phyloP scores from a whole-genome alignment of 1,140 invertebrate species.

The Eciton burchellii region DNA sequence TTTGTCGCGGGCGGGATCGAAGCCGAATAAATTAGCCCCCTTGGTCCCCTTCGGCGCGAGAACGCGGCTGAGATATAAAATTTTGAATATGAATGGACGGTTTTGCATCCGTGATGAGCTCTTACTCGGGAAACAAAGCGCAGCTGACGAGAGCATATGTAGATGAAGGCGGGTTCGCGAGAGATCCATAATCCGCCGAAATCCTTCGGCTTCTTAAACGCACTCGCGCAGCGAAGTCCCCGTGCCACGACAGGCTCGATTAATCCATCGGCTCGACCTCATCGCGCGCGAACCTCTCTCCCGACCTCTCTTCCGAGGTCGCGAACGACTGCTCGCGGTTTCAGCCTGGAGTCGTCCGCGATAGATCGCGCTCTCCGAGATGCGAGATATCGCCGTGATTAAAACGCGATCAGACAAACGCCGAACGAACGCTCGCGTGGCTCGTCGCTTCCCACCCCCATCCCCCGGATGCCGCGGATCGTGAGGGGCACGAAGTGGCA shows the following conservation, averaged over 20 bases:
- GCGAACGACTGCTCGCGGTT: not conserved
- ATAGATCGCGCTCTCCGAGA: not conserved
- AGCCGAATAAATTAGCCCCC: conserved; percentile 86
- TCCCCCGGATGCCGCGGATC: conserved; percentile 46
- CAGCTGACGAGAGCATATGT: conserved; percentile 89
- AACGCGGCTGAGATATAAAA: conserved; percentile 90
- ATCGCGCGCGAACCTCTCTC: not conserved
- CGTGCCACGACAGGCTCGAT: conserved; percentile 18
- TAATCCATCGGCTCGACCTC: conserved; percentile 36
- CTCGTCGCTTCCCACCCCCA: conserved; percentile 45
- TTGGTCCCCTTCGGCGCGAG: conserved; percentile 25
- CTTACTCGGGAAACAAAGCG: conserved; percentile 88
- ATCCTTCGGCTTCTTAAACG: conserved; percentile 59
- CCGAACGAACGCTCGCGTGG: conserved; percentile 36
- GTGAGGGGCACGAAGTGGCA: conserved; percentile 51
- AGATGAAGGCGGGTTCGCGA: conserved; percentile 85
- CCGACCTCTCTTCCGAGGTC: not conserved
- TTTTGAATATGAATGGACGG: conserved; percentile 95
- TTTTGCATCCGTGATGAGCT: conserved; percentile 93
- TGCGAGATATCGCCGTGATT: conserved; percentile 70
- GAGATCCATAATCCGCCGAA: conserved; percentile 57
- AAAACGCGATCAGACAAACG: conserved; percentile 75
- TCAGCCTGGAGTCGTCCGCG: no score
- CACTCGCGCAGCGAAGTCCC: not conserved
- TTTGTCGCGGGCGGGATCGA: conserved; percentile 81